Base-by-base conservation (phyloP, 1,140 invertebrate genomes). In the Trypoxylus dichotomus region DNA sequence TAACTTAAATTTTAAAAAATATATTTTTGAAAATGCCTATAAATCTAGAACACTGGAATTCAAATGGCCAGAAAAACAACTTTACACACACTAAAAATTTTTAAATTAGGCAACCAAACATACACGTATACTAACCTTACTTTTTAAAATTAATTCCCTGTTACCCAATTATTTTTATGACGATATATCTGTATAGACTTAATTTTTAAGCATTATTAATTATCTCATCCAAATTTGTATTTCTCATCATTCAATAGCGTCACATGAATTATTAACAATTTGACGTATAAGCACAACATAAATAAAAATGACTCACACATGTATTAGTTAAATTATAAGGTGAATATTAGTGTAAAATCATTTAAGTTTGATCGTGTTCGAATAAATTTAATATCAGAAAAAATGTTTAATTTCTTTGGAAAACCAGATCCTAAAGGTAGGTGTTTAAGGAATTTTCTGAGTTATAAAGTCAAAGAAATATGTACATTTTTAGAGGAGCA, bases 401-500 rank as follows among this genome's bases (percentile, higher is more conserved):
- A 78, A 76, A 84, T 84, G 83, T 84, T 84, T 58, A 85, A 85
- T 79, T 85, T 84, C 68, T 86, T 84, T 79, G 82, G 82, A 37
- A 85, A 85, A 83, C 85, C 84, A 15, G 85, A 86, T 78, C 85
- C 85, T 19, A 86, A 85, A 84, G 85, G 85, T 85, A 79, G 24
- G 41, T 71, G 21, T 29, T 41, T 43, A 25, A n/a, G 10, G 21
- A 24, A 76, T 76, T 78, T 24, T 32, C 58, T 74, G 76, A 79
- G 21, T 78, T 27, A 27, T 71, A 15, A 63, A 74, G 43, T 76
- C n/a, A n/a, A 68, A 27, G 19, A 27, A 27, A 68, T 68, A 68
- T 78, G 0, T 82, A 80, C n/a, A 79, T 79, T 90, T 91, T 47
- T 82, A 95, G 95, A 97, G 86, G 91, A 95, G 87, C 91, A 96